Percentiles rank a stretch among this genome's conserved stretches.
These are phyloP conservation scores for Caenorhabditis macrosperma DNA, from an alignment of 2,888 invertebrate species.

Conservation along the genomic window DNA sequence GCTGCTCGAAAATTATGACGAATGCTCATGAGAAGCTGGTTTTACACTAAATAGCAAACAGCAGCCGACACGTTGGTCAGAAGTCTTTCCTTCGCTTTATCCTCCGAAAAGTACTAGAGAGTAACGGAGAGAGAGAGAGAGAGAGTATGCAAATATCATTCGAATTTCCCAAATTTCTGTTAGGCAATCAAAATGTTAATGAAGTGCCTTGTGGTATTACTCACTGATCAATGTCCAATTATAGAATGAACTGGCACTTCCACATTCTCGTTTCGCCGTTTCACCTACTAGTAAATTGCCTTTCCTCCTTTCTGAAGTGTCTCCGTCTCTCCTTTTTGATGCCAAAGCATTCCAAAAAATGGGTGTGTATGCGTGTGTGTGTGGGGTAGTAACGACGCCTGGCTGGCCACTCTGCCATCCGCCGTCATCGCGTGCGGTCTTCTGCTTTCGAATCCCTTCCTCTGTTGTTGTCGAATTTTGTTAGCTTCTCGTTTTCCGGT, in stretches of 20 bases:
- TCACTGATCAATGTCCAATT: not conserved
- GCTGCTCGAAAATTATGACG: slow-evolving; percentile 19
- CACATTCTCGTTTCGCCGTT: not conserved
- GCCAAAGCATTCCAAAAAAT: slow-evolving; percentile 35
- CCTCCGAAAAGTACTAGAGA: not conserved
- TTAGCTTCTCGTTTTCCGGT: slow-evolving; percentile 42
- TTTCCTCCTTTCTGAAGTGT: not conserved
- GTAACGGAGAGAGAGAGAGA: no score
- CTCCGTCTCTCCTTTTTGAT: not conserved
- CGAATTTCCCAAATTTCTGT: no score
- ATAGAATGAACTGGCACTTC: not conserved
- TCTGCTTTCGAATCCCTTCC: slow-evolving; percentile 1
- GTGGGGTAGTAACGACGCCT: slow-evolving; percentile 17
- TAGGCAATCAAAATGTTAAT: no score
- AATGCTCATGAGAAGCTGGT: not conserved
- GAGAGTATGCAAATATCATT: no score
- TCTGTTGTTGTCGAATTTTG: slow-evolving; percentile 18
- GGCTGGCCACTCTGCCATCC: slow-evolving; percentile 10
- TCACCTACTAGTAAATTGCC: not conserved
- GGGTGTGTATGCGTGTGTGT: slow-evolving; percentile 32
- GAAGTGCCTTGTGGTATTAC: no score
- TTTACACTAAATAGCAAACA: slow-evolving; percentile 3
- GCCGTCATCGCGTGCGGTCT: slow-evolving; percentile 18
- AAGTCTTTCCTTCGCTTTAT: not conserved
- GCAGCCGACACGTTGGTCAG: slow-evolving; percentile 19